Base-by-base conservation (phyloP, 2,888 invertebrate genomes). In the Leistus spinibarbis region DNA sequence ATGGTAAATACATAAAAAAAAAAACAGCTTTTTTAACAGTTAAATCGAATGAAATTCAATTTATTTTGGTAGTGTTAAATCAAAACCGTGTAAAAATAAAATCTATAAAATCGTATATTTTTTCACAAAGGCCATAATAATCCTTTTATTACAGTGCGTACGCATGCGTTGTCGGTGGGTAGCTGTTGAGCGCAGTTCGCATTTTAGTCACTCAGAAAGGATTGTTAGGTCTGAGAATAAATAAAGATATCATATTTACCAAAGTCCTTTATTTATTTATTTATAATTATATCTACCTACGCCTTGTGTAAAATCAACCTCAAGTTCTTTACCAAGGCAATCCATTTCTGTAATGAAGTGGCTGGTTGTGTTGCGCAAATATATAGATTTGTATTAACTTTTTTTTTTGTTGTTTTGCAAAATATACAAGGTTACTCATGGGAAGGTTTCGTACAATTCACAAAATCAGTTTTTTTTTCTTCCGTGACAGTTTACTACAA, bases 371-470 rank as follows among this genome's bases (percentile, higher is more conserved):
- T 73, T 73, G 73, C 73, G 73, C 73, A 73, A 67, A 67, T 73
- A 20, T 60, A 60, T 60, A 71, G 67, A 67, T 73, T 67, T 73
- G 67, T 73, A 73, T 73, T 73, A 73, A 73, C 67, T 73, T 73
- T 73, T 66, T 66, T 71, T 71, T 27, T 27, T 27, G 27, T 71
- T 62, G 73, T 73, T 73, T 73, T 73, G 73, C 73, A 73, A 73
- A 73, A 73, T 73, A 73, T 73, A 73, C 73, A 73, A 73, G 73
- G 67, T 73, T 73, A 73, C 67, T 66, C 66, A 73, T 73, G 73
- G 73, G 73, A 73, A 73, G 73, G 67, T 73, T 73, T 73, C 73
- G 67, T 73, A 73, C 73, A 73, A 73, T 73, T 73, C 73, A 73
- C 62, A 72, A 66, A 56, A 57, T 57, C 27, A 20, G 10, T 60